Evolutionary conservation across 2,113 vertebrate genomes (phyloP).

Genomic region (Odocoileus hemionus): DNA sequence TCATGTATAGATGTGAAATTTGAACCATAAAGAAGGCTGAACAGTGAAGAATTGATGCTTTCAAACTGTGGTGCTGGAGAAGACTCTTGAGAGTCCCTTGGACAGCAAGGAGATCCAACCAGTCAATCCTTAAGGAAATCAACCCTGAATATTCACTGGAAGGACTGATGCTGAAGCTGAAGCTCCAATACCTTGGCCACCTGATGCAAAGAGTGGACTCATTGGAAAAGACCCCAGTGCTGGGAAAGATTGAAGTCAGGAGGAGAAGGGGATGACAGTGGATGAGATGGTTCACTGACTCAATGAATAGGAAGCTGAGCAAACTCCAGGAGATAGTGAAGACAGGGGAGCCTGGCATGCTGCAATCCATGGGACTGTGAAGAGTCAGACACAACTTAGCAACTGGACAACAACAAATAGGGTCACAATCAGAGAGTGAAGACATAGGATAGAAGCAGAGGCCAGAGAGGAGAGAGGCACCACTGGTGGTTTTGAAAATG

Average conservation of each 20-base stretch:
- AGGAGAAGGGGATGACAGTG: not conserved
- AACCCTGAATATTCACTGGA: not conserved
- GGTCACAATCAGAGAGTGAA: not conserved
- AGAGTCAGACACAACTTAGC: not conserved
- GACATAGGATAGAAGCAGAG: not conserved
- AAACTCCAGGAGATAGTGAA: not conserved
- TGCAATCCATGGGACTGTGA: fast-evolving
- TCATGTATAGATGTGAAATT: not conserved
- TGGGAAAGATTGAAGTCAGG: not conserved
- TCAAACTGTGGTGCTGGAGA: not conserved
- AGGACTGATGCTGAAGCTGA: not conserved
- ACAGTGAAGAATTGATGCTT: not conserved
- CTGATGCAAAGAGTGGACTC: not conserved
- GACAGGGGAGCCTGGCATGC: not conserved
- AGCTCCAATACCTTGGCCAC: not conserved
- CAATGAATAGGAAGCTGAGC: not conserved
- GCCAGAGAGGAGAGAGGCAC: not conserved
- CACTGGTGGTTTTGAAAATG: not conserved
- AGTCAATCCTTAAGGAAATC: not conserved
- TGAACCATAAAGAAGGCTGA: not conserved
- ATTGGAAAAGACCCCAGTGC: not conserved
- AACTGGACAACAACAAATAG: not conserved
- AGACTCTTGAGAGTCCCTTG: not conserved
- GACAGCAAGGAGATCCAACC: not conserved
- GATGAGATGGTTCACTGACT: not conserved